phyloP scores from a whole-genome alignment of 1,140 invertebrate species.

The Leucophenga varia region DNA sequence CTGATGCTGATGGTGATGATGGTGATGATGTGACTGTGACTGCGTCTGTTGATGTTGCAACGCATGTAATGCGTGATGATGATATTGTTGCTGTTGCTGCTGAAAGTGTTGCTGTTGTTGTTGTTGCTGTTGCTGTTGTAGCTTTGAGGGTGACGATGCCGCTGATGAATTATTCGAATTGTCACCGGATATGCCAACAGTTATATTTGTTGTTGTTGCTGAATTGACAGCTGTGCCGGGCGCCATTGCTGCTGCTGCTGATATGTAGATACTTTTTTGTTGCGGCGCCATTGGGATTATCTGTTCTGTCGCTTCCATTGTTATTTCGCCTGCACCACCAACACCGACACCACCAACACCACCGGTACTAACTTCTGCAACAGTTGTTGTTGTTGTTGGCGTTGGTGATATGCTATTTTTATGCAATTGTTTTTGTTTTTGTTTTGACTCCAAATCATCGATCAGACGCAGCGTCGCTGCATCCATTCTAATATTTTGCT shows the following conservation, averaged over 20 bases:
- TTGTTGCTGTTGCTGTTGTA: background rate
- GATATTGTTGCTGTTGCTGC: slow-evolving; percentile 32
- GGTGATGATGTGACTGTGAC: too few species aligned
- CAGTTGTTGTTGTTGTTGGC: slow-evolving; percentile 6
- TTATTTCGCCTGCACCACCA: slow-evolving; percentile 2
- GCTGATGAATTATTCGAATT: slow-evolving; percentile 37
- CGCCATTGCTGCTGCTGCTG: background rate
- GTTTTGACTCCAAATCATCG: slow-evolving; percentile 18
- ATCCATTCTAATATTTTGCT: slow-evolving; percentile 18
- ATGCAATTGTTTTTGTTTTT: slow-evolving; percentile 18
- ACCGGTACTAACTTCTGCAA: background rate
- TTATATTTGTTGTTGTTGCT: slow-evolving; percentile 1
- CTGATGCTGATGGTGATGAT: slow-evolving; percentile 33
- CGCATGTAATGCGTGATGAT: slow-evolving; percentile 18
- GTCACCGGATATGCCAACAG: too few species aligned
- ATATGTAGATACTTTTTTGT: background rate
- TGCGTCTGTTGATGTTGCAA: slow-evolving; percentile 22
- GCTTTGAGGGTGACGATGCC: slow-evolving; percentile 32
- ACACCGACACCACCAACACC: background rate
- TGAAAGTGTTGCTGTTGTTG: slow-evolving; percentile 7
- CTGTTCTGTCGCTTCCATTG: slow-evolving; percentile 2
- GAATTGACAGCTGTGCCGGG: background rate
- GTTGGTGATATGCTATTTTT: slow-evolving; percentile 18
- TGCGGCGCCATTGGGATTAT: slow-evolving; percentile 1
- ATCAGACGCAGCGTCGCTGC: slow-evolving; percentile 25